phyloP scores from a whole-genome alignment of 2,113 vertebrate genomes.

The Ramphastos sulfuratus region DNA sequence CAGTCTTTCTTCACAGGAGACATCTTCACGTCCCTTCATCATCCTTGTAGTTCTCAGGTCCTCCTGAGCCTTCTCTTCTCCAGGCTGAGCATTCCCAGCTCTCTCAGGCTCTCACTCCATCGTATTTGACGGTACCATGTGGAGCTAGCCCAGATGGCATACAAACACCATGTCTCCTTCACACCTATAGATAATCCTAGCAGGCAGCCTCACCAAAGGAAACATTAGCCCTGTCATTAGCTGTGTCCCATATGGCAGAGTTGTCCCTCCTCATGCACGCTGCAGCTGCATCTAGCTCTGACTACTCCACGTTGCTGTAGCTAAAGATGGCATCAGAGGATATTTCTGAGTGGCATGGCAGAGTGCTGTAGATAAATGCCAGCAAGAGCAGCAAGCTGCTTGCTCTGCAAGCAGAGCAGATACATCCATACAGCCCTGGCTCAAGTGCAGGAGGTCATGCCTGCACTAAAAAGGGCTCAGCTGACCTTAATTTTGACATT shows the following conservation, averaged over 20 bases:
- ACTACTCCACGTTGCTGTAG: not conserved
- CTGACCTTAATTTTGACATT: not conserved
- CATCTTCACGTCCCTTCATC: no score
- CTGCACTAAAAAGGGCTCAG: not conserved
- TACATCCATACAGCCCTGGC: accelerated
- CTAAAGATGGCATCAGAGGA: not conserved
- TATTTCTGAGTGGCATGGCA: not conserved
- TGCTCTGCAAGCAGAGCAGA: accelerated
- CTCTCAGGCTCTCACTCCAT: not conserved
- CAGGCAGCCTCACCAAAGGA: not conserved
- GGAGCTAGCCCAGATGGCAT: not conserved
- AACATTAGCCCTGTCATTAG: not conserved
- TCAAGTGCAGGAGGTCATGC: not conserved
- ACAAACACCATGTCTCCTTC: not conserved
- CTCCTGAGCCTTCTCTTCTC: not conserved
- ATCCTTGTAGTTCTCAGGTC: no score
- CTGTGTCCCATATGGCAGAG: not conserved
- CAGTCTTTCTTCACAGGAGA: no score
- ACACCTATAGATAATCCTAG: not conserved
- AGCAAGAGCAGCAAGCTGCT: not conserved
- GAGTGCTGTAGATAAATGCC: not conserved
- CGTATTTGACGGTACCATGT: not conserved
- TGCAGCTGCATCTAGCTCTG: not conserved
- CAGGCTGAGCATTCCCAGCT: not conserved
- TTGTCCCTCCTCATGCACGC: not conserved